Conservation (phyloP, 2,888 invertebrate genomes). For the Endomychus coccineus region DNA sequence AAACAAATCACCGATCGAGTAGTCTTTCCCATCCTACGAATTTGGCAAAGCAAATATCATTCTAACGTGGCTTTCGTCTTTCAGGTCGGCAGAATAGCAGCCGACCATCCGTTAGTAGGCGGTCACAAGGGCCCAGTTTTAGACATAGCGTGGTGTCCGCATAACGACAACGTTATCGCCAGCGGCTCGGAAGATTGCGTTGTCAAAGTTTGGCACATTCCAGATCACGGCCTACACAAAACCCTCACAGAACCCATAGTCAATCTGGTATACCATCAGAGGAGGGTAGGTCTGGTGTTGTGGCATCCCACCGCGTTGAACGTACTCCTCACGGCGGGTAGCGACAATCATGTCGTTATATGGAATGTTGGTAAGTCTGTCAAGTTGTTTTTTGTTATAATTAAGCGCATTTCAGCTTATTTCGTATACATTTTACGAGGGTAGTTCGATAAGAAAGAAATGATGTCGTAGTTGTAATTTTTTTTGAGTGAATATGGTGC, state of each 20-base stretch:
- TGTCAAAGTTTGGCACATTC: conserved; percentile 95
- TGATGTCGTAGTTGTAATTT: too few relatives aligned
- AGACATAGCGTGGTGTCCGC: conserved; percentile 97
- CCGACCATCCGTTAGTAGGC: conserved; percentile 89
- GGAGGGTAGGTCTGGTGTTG: conserved; percentile 84
- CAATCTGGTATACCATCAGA: conserved; percentile 85
- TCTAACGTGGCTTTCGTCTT: too few relatives aligned
- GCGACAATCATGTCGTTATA: conserved; percentile 70
- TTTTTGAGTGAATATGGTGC: too few relatives aligned
- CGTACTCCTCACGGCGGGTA: conserved; percentile 87
- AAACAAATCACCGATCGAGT: too few relatives aligned
- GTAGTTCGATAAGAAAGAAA: too few relatives aligned
- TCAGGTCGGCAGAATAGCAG: conserved; percentile 89
- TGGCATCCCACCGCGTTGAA: conserved; percentile 98
- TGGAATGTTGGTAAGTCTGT: conserved; percentile 44
- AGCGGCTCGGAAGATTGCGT: conserved; percentile 96
- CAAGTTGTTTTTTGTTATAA: too few relatives aligned
- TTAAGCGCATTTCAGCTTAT: too few relatives aligned
- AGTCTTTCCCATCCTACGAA: too few relatives aligned
- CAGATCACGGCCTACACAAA: conserved; percentile 80
- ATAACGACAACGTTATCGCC: conserved; percentile 96
- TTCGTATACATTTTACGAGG: too few relatives aligned
- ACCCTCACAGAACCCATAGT: conserved; percentile 90
- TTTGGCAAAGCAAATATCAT: too few relatives aligned
- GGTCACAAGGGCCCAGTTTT: conserved; percentile 95